Base-by-base conservation (phyloP, 2,888 invertebrate species). In the Cryptus armator region DNA sequence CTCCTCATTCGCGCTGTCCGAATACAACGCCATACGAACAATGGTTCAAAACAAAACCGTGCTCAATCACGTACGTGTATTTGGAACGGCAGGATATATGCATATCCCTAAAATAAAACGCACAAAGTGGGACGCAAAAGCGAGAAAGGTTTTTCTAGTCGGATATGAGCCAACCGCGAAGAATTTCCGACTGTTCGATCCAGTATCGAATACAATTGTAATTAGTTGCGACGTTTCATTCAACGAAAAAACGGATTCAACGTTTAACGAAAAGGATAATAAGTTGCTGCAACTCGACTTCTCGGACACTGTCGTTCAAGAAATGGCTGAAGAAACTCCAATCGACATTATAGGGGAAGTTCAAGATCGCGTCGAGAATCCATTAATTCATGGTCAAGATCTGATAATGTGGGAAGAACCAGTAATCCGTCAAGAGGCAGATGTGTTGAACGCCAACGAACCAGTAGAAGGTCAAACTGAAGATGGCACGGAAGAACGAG, bases 131-230 rank as follows among this genome's bases (percentile, higher is more conserved):
- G 48, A 74, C 10, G 32, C 46, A 10, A 29, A 10, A 9, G 44
- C 74, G 10, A 62, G n/a, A 9, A 48, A 48, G n/a, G n/a, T 62
- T 7, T 14, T n/a, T 1, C 48, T 74, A n/a, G 62, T 74, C 0
- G 74, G 74, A 0, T 74, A 74, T 29, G 46, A 74, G 3, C 1
- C 14, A 7, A 32, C 24, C 4, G 14, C 74, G 1, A 16, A 24
- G 1, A 62, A 62, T 3, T 74, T 48, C 12, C 62, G 74, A 0
- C 32, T 74, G 46, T 74, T 32, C 32, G 74, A 74, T 32, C 74
- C 74, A 7, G 7, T 3, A 1, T 12, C 6, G 5, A 46, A 32
- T 10, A 62, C n/a, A 14, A 46, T 74, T 3, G 7, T 14, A 0
- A 46, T 74, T 2, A 46, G 53, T 19, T 51, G 76, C 3, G 53